phyloP scores from a whole-genome alignment of 2,113 vertebrate species.

The Prunella himalayana region DNA sequence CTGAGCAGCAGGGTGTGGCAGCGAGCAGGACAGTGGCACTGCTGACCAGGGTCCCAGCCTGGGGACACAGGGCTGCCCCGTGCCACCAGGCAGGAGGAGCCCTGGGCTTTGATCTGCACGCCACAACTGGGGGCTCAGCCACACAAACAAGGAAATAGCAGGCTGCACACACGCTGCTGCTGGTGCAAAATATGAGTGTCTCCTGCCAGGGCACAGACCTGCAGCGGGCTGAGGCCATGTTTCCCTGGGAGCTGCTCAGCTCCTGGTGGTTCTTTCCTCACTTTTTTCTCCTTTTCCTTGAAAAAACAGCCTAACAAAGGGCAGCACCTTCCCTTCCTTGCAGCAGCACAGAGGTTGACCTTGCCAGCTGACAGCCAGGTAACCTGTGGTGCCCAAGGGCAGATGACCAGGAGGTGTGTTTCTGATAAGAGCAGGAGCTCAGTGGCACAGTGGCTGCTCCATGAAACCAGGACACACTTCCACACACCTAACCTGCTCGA shows the following conservation, averaged over 20 bases:
- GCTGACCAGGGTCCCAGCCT: background rate
- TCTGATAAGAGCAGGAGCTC: background rate
- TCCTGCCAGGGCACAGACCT: background rate
- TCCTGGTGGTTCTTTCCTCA: rapidly evolving
- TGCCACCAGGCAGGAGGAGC: conserved; percentile 6
- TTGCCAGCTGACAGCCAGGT: rapidly evolving
- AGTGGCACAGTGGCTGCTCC: background rate
- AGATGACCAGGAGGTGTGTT: background rate
- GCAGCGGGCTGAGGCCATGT: rapidly evolving
- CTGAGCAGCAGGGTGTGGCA: too few species aligned
- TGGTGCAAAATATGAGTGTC: background rate
- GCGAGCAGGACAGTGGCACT: too few species aligned
- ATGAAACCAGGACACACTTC: background rate
- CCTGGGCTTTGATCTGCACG: background rate
- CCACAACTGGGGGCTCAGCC: background rate
- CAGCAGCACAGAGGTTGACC: background rate
- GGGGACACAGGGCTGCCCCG: background rate
- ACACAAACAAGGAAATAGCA: background rate
- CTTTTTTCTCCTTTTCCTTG: background rate
- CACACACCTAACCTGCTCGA: rapidly evolving
- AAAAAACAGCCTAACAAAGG: background rate
- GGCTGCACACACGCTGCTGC: background rate
- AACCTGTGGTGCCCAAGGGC: background rate
- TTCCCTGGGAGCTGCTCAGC: background rate
- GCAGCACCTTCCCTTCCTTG: background rate